Evolutionary conservation across 2,888 invertebrate species (phyloP), one percentile per base, ranked within the genome.

Genomic region (Xiphydria camelus): DNA sequence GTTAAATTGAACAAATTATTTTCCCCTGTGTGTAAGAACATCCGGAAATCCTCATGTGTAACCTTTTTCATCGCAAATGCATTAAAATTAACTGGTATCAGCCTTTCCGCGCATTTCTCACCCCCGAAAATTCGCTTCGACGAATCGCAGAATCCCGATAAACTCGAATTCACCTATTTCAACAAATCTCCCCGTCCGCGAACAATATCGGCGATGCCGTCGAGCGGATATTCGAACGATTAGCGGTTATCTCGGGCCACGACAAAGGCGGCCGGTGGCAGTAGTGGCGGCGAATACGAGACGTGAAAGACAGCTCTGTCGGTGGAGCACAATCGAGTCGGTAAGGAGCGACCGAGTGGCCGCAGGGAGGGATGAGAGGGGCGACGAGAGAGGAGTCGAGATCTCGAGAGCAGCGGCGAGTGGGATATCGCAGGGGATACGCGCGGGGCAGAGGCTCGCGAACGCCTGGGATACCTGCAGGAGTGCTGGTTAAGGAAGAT

Each of bases 401-500:
- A 12, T 7, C 6, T 12, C 5, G 29, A 29, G 12, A 29, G 29
- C 10, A 19, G 18, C 12, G 34, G 19, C 34, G 45, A 32, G 23
- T 33, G 20, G 12, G 19, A 12, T 20, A 18, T 12, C 15, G 26
- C 23, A 5, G 31, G 40, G 47, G 43, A 44, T 37, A 46, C 50
- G 46, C 25, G 51, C 45, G 45, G 14, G 41, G 6, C 45, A 42
- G 41, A 47, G 34, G 42, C 29, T 29, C 29, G 29, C 29, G 9
- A 14, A 29, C 15, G 29, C 29, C 17, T 12, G 29, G 29, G 12
- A 29, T 29, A 29, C n/a, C 18, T 14, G 41, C 37, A 31, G 36
- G 32, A 38, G 50, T 47, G 61, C 67, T 64, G 68, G 63, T 68
- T 66, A 67, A 66, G 61, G 57, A 62, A 69, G 70, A 69, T 69